These are phyloP conservation scores for Acrossocheilus fasciatus DNA, from an alignment of 2,797 vertebrate genomes.

Conservation along the genomic window DNA sequence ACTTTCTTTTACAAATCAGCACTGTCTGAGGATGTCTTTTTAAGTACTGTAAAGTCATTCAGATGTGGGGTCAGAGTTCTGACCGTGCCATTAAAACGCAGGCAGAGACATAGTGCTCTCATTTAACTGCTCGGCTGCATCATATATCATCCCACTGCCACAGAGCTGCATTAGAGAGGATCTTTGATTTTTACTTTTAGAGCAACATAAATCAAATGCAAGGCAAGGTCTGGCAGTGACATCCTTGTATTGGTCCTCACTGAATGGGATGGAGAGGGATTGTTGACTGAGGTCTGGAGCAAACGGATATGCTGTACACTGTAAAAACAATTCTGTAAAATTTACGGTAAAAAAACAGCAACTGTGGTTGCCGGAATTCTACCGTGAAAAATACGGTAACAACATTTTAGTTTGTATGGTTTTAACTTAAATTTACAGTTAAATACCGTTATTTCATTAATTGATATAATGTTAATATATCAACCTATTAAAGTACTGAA, in stretches of 20 bases:
- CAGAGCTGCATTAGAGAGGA: slow-evolving; percentile 99
- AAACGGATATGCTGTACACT: not conserved
- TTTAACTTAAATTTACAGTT: no score
- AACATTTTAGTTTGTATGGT: no score
- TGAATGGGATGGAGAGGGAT: slow-evolving; percentile 83
- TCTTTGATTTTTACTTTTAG: slow-evolving; percentile 99
- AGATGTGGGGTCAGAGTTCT: slow-evolving; percentile 80
- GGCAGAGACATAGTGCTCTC: slow-evolving; percentile 98
- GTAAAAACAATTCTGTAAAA: no score
- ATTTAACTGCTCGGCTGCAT: slow-evolving; percentile 98
- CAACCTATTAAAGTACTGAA: no score
- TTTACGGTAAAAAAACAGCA: no score
- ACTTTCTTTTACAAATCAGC: slow-evolving; percentile 45
- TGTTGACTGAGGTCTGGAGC: slow-evolving; percentile 60
- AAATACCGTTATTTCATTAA: no score
- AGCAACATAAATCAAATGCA: slow-evolving; percentile 99
- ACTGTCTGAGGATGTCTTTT: slow-evolving; percentile 47
- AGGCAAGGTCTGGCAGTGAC: slow-evolving; percentile 97
- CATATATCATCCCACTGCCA: slow-evolving; percentile 99
- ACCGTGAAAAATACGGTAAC: no score
- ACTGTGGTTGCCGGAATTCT: no score
- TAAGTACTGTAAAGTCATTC: slow-evolving; percentile 51
- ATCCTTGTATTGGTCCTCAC: slow-evolving; percentile 98
- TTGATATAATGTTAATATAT: no score
- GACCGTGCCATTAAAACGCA: slow-evolving; percentile 99